Evolutionary conservation across 2,113 vertebrate species (phyloP).

Genomic region (Prionailurus viverrinus): DNA sequence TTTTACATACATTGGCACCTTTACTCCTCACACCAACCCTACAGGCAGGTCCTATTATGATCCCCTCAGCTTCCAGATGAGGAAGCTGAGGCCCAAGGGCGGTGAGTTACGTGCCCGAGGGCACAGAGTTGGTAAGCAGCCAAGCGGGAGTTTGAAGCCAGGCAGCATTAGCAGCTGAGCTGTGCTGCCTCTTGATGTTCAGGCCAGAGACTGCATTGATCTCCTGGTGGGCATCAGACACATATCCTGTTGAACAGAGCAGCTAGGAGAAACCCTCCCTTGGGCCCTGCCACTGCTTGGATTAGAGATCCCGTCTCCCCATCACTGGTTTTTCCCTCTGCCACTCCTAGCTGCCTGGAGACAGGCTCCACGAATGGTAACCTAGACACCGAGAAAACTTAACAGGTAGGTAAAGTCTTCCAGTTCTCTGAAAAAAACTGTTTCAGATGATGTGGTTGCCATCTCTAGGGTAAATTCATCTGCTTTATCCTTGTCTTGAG

Average conservation of each 20-base stretch:
- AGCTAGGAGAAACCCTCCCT: not conserved
- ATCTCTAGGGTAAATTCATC: not conserved
- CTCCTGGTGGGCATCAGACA: not conserved
- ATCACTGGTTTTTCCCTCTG: not conserved
- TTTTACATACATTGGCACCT: not conserved
- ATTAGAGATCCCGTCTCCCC: not conserved
- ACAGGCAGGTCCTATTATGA: not conserved
- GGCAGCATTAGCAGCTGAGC: not conserved
- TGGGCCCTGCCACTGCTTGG: accelerated
- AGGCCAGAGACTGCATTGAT: not conserved
- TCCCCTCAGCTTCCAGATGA: not conserved
- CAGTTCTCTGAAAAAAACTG: not conserved
- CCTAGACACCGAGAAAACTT: not conserved
- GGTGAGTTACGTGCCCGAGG: not conserved
- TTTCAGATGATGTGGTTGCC: not conserved
- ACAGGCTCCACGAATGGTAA: not conserved
- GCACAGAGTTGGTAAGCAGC: not conserved
- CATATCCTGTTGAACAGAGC: not conserved
- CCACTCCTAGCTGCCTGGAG: not conserved
- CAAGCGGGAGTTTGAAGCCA: not conserved
- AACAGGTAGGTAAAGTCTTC: not conserved
- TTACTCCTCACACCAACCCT: not conserved
- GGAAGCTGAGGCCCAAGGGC: not conserved
- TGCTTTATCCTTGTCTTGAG: not conserved
- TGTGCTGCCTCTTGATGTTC: not conserved